Evolutionary conservation across 2,888 invertebrate genomes (phyloP).

Genomic region (Hofmannophila pseudospretella): DNA sequence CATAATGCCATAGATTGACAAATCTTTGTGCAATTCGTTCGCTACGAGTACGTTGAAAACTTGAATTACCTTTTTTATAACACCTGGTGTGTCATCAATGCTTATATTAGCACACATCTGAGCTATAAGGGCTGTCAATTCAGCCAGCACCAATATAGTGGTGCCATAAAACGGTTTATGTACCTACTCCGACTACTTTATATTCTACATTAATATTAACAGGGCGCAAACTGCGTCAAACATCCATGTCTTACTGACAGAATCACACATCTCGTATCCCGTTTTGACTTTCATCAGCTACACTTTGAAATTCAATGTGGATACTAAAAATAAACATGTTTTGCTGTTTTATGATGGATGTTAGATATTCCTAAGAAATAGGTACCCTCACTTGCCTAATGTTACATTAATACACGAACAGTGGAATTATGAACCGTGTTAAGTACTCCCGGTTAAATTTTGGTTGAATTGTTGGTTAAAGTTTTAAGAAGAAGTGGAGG

Average conservation of each 20-base stretch:
- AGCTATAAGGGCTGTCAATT: slow-evolving; percentile 20
- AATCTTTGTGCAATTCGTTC: too few relatives aligned
- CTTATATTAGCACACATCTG: background rate
- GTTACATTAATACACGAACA: too few relatives aligned
- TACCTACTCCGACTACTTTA: slow-evolving; percentile 44
- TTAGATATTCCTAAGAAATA: too few relatives aligned
- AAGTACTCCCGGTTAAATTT: too few relatives aligned
- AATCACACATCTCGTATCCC: slow-evolving; percentile 31
- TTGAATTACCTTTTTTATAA: too few relatives aligned
- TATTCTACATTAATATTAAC: slow-evolving; percentile 75
- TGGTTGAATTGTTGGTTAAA: too few relatives aligned
- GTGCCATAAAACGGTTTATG: slow-evolving; percentile 30
- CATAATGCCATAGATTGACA: too few relatives aligned
- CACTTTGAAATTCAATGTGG: slow-evolving; percentile 42
- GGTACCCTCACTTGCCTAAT: too few relatives aligned
- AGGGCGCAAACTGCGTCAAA: slow-evolving; percentile 52
- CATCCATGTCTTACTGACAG: slow-evolving; percentile 49
- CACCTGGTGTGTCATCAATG: background rate
- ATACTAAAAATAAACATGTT: slow-evolving; percentile 21
- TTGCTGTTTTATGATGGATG: slow-evolving; percentile 20
- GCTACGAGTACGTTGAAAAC: too few relatives aligned
- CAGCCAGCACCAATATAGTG: slow-evolving; percentile 18
- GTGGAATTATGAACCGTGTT: too few relatives aligned
- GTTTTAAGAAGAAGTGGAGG: too few relatives aligned
- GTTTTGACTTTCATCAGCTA: slow-evolving; percentile 44